phyloP scores from a whole-genome alignment of 2,888 invertebrate genomes.

The Parnassius smintheus region DNA sequence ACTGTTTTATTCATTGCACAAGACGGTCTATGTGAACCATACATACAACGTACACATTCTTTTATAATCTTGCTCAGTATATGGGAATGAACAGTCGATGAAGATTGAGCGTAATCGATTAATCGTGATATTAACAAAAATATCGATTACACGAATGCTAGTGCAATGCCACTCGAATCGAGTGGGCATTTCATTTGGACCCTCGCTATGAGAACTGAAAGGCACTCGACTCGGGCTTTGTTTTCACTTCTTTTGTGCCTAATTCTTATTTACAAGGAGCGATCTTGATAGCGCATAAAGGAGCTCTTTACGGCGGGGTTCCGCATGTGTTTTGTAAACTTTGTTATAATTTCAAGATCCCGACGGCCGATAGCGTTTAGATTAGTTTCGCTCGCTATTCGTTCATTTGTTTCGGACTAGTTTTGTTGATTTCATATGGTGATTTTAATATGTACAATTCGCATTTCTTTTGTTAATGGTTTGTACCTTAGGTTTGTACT shows the following conservation, averaged over 20 bases:
- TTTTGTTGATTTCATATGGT: conserved; percentile 18
- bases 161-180: conserved; percentile 42
- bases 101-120: conserved; percentile 6
- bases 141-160: conserved; percentile 61
- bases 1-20: too few species aligned
- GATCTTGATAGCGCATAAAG: conserved; percentile 34
- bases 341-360: conserved; percentile 37
- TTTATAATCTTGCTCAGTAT: neutral
- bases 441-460: too few species aligned
- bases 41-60: too few species aligned
- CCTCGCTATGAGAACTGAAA: conserved; percentile 35
- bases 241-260: conserved; percentile 38
- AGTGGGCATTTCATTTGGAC: conserved; percentile 36
- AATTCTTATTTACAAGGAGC: conserved; percentile 33
- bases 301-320: conserved; percentile 20
- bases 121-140: conserved; percentile 42
- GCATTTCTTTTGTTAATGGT: too few species aligned
- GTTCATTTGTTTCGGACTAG: conserved; percentile 29
- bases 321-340: conserved; percentile 34
- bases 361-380: conserved; percentile 25
- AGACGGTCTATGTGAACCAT: too few species aligned
- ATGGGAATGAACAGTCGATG: neutral
- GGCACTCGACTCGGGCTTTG: conserved; percentile 38
- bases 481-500: too few species aligned
- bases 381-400: conserved; percentile 30